These are phyloP conservation scores for Exephanes ischioxanthus DNA, from an alignment of 2,888 invertebrate species.

Conservation along the genomic window DNA sequence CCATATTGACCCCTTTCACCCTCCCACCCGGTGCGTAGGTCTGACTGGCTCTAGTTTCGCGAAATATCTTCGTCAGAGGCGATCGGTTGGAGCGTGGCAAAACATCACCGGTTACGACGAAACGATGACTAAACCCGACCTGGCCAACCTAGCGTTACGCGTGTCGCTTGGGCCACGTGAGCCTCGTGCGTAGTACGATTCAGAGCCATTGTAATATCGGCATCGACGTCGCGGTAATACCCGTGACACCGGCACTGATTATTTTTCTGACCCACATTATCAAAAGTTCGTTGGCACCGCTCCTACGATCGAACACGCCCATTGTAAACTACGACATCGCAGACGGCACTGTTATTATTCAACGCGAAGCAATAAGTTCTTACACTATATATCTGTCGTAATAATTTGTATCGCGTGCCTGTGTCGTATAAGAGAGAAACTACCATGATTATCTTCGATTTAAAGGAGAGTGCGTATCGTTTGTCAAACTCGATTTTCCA, in stretches of 20 bases:
- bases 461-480: neutral
- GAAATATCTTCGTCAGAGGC: neutral
- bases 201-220: neutral
- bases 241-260: slow-evolving; percentile 69
- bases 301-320: slow-evolving; percentile 33
- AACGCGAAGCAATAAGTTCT: neutral
- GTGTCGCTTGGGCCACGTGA: slow-evolving; percentile 50
- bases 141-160: slow-evolving; percentile 12
- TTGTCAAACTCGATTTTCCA: slow-evolving; percentile 15
- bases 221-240: slow-evolving; percentile 56
- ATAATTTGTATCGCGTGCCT: slow-evolving; percentile 27
- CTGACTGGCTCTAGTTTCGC: neutral
- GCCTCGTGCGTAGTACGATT: slow-evolving; percentile 56
- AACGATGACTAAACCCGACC: slow-evolving; percentile 51
- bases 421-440: neutral
- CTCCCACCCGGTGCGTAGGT: neutral
- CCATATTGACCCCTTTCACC: too few species aligned
- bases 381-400: neutral
- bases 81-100: neutral
- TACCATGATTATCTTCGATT: neutral
- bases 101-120: slow-evolving; percentile 10
- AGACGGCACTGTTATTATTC: slow-evolving; percentile 7
- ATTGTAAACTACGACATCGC: slow-evolving; percentile 15
- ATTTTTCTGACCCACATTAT: slow-evolving; percentile 83
- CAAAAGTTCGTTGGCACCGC: slow-evolving; percentile 81